Evolutionary conservation across 2,113 vertebrate species (phyloP).

Genomic region (Sciurus niger): DNA sequence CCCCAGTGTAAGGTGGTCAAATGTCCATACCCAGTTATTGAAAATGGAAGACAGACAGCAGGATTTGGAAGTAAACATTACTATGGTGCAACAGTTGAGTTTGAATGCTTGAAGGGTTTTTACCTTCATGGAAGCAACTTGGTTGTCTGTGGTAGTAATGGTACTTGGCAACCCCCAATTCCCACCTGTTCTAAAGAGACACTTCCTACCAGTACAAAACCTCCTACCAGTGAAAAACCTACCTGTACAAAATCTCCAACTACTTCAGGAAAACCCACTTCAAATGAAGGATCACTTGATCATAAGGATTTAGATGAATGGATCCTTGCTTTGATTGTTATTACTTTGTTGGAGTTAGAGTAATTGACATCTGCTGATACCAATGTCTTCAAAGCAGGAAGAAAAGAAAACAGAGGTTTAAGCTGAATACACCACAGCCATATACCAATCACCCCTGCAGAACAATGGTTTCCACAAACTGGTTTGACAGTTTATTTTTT

Average conservation of each 20-base stretch:
- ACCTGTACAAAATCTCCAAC: not conserved
- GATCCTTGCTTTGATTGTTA: not conserved
- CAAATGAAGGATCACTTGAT: no score
- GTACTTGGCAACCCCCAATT: not conserved
- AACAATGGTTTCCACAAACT: not conserved
- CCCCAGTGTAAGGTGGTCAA: slow-evolving; percentile 52
- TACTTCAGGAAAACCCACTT: not conserved
- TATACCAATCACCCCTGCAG: not conserved
- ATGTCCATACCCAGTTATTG: not conserved
- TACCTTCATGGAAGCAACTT: not conserved
- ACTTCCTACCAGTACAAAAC: not conserved
- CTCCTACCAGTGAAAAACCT: no score
- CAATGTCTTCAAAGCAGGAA: not conserved
- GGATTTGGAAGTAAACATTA: not conserved
- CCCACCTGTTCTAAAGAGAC: not conserved
- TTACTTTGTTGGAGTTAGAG: accelerated
- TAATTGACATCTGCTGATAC: accelerated
- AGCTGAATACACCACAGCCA: slow-evolving; percentile 73
- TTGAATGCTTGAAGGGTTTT: not conserved
- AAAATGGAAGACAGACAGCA: not conserved
- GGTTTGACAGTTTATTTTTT: not conserved
- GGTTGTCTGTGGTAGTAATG: not conserved
- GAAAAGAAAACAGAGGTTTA: slow-evolving; percentile 63
- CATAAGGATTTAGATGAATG: not conserved
- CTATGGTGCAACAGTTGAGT: not conserved